Evolutionary conservation across 2,888 invertebrate genomes (phyloP), one percentile per base, ranked within the genome.

Genomic region (Eulithis prunata): DNA sequence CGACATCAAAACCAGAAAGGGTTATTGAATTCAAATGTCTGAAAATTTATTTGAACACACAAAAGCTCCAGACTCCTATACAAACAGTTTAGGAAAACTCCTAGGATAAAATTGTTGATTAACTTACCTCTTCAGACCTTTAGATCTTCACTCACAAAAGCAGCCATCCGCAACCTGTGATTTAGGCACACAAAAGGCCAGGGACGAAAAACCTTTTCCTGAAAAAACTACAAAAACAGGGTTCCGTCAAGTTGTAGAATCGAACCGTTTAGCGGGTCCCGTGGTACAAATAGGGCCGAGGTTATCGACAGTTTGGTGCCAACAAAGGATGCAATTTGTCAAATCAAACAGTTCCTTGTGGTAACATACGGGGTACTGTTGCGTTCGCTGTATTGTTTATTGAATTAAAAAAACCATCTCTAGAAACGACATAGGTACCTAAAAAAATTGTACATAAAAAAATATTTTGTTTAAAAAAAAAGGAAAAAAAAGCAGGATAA

Each of bases 321-420:
- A 75, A 89, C 88, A 89, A 89, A 86, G 80, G 86, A 87, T 87
- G 88, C 88, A 88, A 90, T 89, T 89, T 89, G 87, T 88, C 89
- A 87, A 86, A 87, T 88, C 89, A 89, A 90, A 90, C 84, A 88
- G 76, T 72, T 72, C 72, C 66, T 64, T 5, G 2, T 68, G 63
- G 8, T 71, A 75, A 72, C 68, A 78, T 62, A 78, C 72, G 71
- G 47, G 8, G 1, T 0, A 13, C 0, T 41, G 52, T 65, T 59
- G 14, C 10, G 64, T 5, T 45, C 38, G 12, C 12, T 4, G 51
- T 4, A 38, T 13, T 8, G 21, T 21, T 51, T 11, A 7, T 7
- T 21, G 6, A n/a, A 2, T 21, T 47, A 21, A 21, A 21, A 21
- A 21, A 21, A 21, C 21, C 2, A 21, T 21, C 21, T 21, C 21